Percentiles rank a stretch among this genome's conserved stretches.
Evolutionary conservation across 2,113 vertebrate species (phyloP).

Genomic region (Hemiscyllium ocellatum): DNA sequence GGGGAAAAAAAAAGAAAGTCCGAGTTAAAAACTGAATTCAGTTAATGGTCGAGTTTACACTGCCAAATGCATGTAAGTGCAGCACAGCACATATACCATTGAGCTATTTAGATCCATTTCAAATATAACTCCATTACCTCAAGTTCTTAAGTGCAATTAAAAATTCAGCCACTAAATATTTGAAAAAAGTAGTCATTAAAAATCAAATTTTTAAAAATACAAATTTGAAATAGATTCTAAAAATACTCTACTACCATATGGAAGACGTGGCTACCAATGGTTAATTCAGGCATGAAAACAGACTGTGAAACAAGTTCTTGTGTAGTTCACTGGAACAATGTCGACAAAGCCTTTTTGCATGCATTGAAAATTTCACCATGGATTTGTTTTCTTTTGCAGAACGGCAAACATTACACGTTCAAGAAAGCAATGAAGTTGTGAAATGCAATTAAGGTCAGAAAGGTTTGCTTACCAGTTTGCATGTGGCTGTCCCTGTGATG

Average conservation of each 20-base stretch:
- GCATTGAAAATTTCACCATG: constrained; percentile 24
- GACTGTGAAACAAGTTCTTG: constrained; percentile 15
- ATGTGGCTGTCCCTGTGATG: constrained; percentile 34
- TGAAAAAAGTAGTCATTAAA: too few relatives aligned
- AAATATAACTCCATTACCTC: not conserved
- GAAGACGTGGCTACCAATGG: not conserved
- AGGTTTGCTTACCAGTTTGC: constrained; percentile 35
- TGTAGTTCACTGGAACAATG: constrained; percentile 17
- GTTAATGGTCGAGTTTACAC: not conserved
- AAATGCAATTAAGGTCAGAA: constrained; percentile 32
- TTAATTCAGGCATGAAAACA: not conserved
- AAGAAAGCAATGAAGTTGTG: constrained; percentile 34
- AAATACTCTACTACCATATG: not conserved
- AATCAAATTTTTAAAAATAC: not conserved
- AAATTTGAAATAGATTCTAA: not conserved
- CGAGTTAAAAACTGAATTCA: not conserved
- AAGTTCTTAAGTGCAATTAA: not conserved
- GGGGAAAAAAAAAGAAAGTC: not conserved
- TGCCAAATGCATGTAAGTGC: not conserved
- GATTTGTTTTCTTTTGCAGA: not conserved
- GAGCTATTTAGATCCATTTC: not conserved
- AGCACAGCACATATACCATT: not conserved
- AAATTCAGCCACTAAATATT: not conserved
- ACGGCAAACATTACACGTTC: constrained; percentile 26
- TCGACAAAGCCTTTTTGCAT: not conserved